Percentiles rank a stretch among this genome's conserved stretches.
phyloP scores from a whole-genome alignment of 1,140 invertebrate genomes.

The Cylas formicarius region DNA sequence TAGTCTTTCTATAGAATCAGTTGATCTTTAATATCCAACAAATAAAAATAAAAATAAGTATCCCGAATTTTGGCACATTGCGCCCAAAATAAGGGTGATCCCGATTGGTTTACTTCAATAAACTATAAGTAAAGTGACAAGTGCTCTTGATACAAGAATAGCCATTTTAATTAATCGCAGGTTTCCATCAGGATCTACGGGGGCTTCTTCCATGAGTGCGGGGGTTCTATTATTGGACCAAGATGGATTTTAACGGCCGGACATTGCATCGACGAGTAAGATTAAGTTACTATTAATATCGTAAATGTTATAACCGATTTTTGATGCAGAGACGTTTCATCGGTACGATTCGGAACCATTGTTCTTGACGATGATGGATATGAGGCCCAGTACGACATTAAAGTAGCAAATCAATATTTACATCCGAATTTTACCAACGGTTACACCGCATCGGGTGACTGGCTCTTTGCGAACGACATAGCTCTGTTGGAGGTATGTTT shows the following conservation, averaged over 20 bases:
- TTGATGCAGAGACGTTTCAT: neutral
- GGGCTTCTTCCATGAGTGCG: slow-evolving; percentile 4
- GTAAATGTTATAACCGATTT: neutral
- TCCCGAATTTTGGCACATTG: no score
- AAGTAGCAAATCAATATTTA: slow-evolving; percentile 1
- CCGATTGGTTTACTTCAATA: no score
- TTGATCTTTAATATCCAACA: no score
- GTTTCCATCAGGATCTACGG: no score
- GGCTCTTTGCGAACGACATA: no score
- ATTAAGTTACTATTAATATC: neutral
- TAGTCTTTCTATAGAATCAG: no score
- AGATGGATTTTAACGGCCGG: slow-evolving; percentile 5
- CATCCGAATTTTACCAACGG: slow-evolving; percentile 5
- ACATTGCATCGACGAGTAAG: slow-evolving; percentile 5
- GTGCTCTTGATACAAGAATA: no score
- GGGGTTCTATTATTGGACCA: slow-evolving; percentile 1
- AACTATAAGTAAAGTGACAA: no score
- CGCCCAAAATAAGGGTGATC: no score
- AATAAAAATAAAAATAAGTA: no score
- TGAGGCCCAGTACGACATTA: neutral
- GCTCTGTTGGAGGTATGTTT: slow-evolving; percentile 8
- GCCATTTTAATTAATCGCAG: no score
- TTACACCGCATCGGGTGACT: slow-evolving; percentile 7
- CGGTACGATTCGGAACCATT: neutral
- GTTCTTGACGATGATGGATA: slow-evolving; percentile 7